Conservation (phyloP, 2,113 vertebrate genomes). For the Synodontis membranacea region DNA sequence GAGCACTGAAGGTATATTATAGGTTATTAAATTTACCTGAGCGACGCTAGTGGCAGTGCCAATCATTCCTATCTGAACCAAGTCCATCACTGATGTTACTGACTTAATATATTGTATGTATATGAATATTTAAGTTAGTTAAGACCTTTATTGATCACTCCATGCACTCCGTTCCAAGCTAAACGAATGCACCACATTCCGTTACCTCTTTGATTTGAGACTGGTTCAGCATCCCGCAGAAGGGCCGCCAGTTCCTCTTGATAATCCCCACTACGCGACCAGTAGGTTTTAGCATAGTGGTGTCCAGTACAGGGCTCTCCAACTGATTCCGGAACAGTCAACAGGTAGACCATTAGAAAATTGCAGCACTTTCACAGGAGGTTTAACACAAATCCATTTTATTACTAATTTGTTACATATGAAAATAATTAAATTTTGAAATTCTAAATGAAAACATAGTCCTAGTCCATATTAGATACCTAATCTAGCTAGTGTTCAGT, state of each 20-base stretch:
- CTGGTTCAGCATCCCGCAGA: conserved; percentile 91
- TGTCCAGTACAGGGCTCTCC: conserved; percentile 66
- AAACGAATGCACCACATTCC: not conserved
- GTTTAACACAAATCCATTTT: not conserved
- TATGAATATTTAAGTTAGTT: not conserved
- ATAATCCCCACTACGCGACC: conserved; percentile 93
- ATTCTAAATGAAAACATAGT: not conserved
- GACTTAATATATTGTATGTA: not conserved
- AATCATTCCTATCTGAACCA: not conserved
- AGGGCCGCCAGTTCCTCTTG: conserved; percentile 93
- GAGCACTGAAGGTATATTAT: not conserved
- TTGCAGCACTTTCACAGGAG: conserved; percentile 2
- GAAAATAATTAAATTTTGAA: not conserved
- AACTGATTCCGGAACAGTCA: conserved; percentile 70
- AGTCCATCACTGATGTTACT: not conserved
- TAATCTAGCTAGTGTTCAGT: not conserved
- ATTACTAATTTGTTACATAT: not conserved
- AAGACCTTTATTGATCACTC: not conserved
- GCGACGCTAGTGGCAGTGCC: not conserved
- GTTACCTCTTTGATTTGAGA: conserved; percentile 93
- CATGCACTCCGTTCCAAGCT: not conserved
- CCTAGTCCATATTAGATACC: not conserved
- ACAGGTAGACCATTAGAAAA: not conserved
- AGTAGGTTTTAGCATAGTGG: conserved; percentile 79
- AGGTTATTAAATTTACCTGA: not conserved